Conservation (phyloP, 2,888 invertebrate species). For the Eledona agricola region DNA sequence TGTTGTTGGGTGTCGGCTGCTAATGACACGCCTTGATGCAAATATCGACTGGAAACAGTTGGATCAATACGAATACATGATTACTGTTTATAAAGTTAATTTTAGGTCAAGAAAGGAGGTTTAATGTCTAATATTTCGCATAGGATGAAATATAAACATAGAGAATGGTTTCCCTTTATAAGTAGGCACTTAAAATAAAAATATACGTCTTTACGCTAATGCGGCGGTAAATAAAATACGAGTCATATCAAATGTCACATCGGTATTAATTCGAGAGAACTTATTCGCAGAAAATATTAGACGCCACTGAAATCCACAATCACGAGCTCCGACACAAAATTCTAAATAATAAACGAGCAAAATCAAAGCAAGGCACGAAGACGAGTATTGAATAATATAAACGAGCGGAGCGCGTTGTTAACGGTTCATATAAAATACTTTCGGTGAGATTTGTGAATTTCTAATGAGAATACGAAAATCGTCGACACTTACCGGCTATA, state of each 20-base stretch:
- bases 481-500: slow-evolving; percentile 83
- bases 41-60: slow-evolving; percentile 9
- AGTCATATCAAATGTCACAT: slow-evolving; percentile 28
- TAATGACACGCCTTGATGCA: slow-evolving; percentile 1
- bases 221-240: slow-evolving; percentile 22
- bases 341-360: slow-evolving; percentile 20
- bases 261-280: slow-evolving; percentile 31
- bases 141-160: slow-evolving; percentile 30
- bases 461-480: slow-evolving; percentile 25
- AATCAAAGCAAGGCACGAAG: slow-evolving; percentile 22
- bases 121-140: slow-evolving; percentile 24
- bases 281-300: slow-evolving; percentile 20
- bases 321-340: slow-evolving; percentile 17
- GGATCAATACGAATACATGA: slow-evolving; percentile 14
- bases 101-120: slow-evolving; percentile 12
- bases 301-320: slow-evolving; percentile 21
- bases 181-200: slow-evolving; percentile 22
- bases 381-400: slow-evolving; percentile 21
- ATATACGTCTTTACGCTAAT: slow-evolving; percentile 16
- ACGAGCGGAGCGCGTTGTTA: slow-evolving; percentile 5
- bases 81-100: slow-evolving; percentile 24
- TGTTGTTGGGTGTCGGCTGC: not conserved
- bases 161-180: slow-evolving; percentile 29
- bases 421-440: slow-evolving; percentile 12
- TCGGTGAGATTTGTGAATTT: not conserved